A percentile compares a stretch with the other conserved stretches of the same genome.
These are phyloP conservation scores for Macropis europaea DNA, from an alignment of 2,888 invertebrate genomes.

Conservation along the genomic window DNA sequence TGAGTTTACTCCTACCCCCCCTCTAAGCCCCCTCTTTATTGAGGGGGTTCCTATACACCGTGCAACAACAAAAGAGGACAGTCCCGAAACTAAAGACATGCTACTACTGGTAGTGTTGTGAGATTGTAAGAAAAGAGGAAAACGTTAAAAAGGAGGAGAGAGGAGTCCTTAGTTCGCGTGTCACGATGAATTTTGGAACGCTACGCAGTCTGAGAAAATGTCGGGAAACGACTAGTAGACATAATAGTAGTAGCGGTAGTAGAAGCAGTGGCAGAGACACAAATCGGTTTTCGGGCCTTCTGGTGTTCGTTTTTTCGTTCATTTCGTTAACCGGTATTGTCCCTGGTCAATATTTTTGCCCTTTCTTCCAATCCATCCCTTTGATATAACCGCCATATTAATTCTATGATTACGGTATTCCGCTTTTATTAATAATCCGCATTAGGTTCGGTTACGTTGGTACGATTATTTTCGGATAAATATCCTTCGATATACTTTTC, in stretches of 20 bases:
- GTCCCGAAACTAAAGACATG: slow-evolving; percentile 2
- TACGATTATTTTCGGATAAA: background rate
- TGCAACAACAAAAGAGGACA: background rate
- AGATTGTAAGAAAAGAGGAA: background rate
- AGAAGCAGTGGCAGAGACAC: slow-evolving; percentile 23
- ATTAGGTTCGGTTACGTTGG: background rate
- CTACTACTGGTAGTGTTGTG: slow-evolving; percentile 14
- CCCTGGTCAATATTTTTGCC: background rate
- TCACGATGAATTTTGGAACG: background rate
- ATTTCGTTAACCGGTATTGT: slow-evolving; percentile 20
- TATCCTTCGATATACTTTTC: background rate
- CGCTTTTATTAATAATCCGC: background rate
- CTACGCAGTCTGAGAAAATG: slow-evolving; percentile 27
- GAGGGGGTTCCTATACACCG: background rate
- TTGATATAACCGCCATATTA: background rate
- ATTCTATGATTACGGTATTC: too few species aligned
- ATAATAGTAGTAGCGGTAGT: slow-evolving; percentile 12
- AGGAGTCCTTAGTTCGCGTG: background rate
- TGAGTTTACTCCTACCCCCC: slow-evolving; percentile 2
- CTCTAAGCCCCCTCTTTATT: slow-evolving; percentile 9
- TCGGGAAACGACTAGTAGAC: background rate
- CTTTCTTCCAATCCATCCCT: background rate
- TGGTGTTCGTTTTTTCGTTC: slow-evolving; percentile 60
- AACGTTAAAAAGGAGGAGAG: background rate
- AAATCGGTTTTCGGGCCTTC: slow-evolving; percentile 60